Evolutionary conservation across 2,113 vertebrate species (phyloP), one percentile per base, ranked within the genome.

Genomic region (Oryzias javanicus): DNA sequence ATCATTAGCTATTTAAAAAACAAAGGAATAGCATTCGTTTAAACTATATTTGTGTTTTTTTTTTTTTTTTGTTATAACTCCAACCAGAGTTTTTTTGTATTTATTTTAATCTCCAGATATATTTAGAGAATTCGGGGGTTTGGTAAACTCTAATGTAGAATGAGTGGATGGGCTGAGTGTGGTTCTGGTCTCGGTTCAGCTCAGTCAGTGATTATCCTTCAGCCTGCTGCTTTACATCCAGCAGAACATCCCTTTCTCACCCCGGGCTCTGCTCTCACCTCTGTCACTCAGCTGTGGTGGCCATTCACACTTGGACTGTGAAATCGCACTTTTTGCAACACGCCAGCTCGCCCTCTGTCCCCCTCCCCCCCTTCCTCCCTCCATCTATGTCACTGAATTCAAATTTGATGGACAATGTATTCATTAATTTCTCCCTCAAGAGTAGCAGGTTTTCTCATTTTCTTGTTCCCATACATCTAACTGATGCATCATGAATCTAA

Each of bases 251-350:
- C 49, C 67, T 60, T 60, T 73, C 52, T 82, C 82, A 78, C 79
- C 75, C 76, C 67, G 2, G 65, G 77, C 55, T 63, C 60, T 77
- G 66, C 78, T 78, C 76, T 78, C 87, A 78, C 81, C 60, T 80
- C 79, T 55, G 47, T 74, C 69, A n/a, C 58, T 84, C 80, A 77
- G 55, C 56, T 22, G 55, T 84, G 85, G 84, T 81, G 84, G 61
- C 86, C 79, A 85, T 88, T 90, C 81, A 82, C 88, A 90, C 88
- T 79, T 76, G 60, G 70, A 72, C 78, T 84, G 85, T 83, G 84
- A 90, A 89, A 74, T 89, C 81, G 57, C 88, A 76, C 83, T 79
- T 74, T 74, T 79, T 52, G 50, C 73, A 70, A 67, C 83, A 80
- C 2, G 57, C 61, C 68, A 78, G n/a, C n/a, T n/a, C n/a, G n/a